These are phyloP conservation scores for Cotesia chilonis DNA, from an alignment of 1,140 invertebrate genomes.

Conservation along the genomic window DNA sequence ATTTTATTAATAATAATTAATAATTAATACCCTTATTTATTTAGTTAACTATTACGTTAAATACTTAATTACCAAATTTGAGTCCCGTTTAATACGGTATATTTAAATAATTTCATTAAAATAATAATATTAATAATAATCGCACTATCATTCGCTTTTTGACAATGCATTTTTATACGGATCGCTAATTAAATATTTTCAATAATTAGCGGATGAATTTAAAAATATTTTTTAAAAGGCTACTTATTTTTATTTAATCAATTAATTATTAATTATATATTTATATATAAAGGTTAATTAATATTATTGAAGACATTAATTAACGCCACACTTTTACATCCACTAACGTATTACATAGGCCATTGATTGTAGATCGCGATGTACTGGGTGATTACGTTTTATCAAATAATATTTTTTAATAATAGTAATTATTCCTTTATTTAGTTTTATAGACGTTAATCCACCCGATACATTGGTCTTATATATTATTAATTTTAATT, in stretches of 20 bases:
- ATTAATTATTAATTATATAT: conserved; percentile 27
- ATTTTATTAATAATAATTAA: too few species aligned
- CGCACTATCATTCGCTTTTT: too few species aligned
- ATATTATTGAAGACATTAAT: conserved; percentile 47
- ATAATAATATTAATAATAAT: too few species aligned
- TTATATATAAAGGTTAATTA: conserved; percentile 41
- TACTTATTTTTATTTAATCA: background rate
- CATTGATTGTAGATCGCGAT: conserved; percentile 50
- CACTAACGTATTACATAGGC: conserved; percentile 49
- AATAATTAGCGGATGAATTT: conserved; percentile 5
- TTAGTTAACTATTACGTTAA: too few species aligned
- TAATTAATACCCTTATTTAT: too few species aligned
- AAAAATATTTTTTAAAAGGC: conserved; percentile 16
- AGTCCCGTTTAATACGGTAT: too few species aligned
- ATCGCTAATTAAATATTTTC: too few species aligned
- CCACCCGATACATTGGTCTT: conserved; percentile 37
- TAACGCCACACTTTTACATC: conserved; percentile 39
- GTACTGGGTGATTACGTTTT: conserved; percentile 33
- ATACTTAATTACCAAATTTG: too few species aligned
- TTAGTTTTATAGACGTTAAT: conserved; percentile 8
- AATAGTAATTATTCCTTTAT: conserved; percentile 28
- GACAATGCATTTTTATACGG: too few species aligned
- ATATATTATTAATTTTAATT: conserved; percentile 36
- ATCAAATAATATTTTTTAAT: conserved; percentile 18
- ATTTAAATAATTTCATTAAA: too few species aligned